These are phyloP conservation scores for Cladopsammia gracilis DNA, from an alignment of 64 coral and sea anemone genomes.

Conservation along the genomic window DNA sequence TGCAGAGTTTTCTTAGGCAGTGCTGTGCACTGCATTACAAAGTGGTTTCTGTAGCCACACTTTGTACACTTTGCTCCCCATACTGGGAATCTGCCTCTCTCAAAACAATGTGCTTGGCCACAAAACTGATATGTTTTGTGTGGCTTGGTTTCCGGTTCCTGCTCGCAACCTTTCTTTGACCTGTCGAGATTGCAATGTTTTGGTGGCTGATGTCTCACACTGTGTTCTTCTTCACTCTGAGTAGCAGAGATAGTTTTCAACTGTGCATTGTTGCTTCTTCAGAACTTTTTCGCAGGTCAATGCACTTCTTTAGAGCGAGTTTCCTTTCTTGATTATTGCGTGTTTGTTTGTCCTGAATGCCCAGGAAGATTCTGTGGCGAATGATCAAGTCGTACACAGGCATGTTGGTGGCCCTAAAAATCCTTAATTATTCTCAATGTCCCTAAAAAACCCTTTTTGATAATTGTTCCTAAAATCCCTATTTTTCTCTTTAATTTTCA, in stretches of 20 bases:
- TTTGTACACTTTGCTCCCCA: constrained; percentile 22
- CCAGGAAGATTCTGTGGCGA: constrained; percentile 47
- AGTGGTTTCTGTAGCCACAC: no score
- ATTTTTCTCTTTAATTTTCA: no score
- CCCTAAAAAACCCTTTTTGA: no score
- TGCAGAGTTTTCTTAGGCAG: no score
- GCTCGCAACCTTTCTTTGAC: background rate
- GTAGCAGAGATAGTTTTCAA: constrained; percentile 11
- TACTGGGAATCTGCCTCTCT: constrained; percentile 2
- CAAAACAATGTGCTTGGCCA: constrained; percentile 2
- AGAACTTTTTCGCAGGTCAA: constrained; percentile 23
- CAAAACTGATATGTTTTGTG: constrained; percentile 18
- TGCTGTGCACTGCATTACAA: no score
- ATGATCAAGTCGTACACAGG: constrained; percentile 48
- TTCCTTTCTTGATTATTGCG: constrained; percentile 54
- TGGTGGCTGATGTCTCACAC: background rate
- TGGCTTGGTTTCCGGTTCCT: background rate
- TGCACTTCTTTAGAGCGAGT: constrained; percentile 21
- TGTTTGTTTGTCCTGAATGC: constrained; percentile 53
- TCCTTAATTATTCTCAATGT: no score
- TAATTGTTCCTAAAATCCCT: no score
- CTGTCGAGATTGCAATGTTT: background rate
- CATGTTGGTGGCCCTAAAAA: no score
- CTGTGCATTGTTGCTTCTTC: constrained; percentile 57
- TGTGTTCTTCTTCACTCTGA: background rate